Evolutionary conservation across 2,797 vertebrate genomes (phyloP).

Genomic region (Sitta carolinensis): DNA sequence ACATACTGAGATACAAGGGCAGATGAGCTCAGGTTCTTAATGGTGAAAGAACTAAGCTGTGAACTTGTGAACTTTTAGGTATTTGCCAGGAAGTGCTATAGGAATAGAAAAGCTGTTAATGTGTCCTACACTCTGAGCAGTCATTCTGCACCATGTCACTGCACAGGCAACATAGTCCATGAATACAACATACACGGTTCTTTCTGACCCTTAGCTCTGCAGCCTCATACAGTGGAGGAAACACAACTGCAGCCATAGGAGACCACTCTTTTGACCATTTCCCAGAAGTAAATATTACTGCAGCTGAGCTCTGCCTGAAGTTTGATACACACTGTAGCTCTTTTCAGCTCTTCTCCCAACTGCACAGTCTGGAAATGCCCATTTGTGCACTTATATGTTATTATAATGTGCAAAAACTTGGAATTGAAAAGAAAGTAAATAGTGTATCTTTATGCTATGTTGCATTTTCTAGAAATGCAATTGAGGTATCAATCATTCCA

Average conservation of each 20-base stretch:
- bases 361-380: neutral
- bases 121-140: neutral
- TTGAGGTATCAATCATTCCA: constrained; percentile 62
- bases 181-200: rapidly evolving
- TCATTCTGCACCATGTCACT: neutral
- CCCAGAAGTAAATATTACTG: neutral
- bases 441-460: constrained; percentile 52
- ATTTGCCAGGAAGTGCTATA: neutral
- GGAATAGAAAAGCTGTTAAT: neutral
- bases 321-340: neutral
- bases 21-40: neutral
- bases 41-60: neutral
- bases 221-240: neutral
- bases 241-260: neutral
- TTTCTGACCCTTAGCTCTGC: neutral
- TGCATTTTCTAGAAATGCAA: constrained; percentile 47
- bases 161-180: neutral
- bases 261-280: neutral
- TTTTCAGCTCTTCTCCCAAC: neutral
- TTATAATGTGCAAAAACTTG: constrained; percentile 29
- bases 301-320: neutral
- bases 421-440: constrained; percentile 65
- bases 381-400: constrained; percentile 1
- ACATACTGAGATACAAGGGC: neutral
- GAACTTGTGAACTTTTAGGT: neutral